Evolutionary conservation across 2,888 invertebrate genomes (phyloP).

Genomic region (Pedicia rivosa): DNA sequence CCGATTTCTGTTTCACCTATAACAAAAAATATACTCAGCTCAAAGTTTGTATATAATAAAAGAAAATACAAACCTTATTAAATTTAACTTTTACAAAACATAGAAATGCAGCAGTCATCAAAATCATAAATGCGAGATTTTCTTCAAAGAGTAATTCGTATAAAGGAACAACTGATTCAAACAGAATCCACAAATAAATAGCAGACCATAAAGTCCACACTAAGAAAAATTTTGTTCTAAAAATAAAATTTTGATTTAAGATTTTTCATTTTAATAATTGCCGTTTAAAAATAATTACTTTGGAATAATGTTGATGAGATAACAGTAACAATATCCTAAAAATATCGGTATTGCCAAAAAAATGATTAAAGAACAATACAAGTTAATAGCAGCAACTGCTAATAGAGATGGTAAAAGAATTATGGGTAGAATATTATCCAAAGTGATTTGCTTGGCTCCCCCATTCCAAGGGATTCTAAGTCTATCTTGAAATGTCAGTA

Average conservation of each 20-base stretch:
- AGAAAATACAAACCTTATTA: too few relatives aligned
- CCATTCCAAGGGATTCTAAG: constrained; percentile 41
- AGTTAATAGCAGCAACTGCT: constrained; percentile 32
- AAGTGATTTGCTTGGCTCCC: constrained; percentile 37
- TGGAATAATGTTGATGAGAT: background rate
- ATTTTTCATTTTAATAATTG: background rate
- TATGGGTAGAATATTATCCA: constrained; percentile 34
- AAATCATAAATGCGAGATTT: constrained; percentile 38
- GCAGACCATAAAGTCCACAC: constrained; percentile 58
- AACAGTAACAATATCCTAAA: constrained; percentile 17
- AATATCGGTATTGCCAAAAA: constrained; percentile 8
- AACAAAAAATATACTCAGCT: constrained; percentile 18
- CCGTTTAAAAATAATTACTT: background rate
- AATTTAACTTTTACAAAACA: constrained; percentile 30
- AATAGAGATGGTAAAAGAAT: constrained; percentile 33
- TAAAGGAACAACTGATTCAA: constrained; percentile 55
- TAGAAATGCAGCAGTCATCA: constrained; percentile 32
- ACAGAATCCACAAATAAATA: constrained; percentile 46
- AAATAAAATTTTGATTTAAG: background rate
- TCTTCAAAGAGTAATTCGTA: constrained; percentile 53
- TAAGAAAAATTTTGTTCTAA: constrained; percentile 47
- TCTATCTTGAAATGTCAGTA: constrained; percentile 36
- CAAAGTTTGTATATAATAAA: too few relatives aligned
- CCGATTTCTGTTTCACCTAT: constrained; percentile 19
- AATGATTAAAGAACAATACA: constrained; percentile 12